phyloP scores from a whole-genome alignment of 2,113 vertebrate species.

The Corythoichthys haematopterus region DNA sequence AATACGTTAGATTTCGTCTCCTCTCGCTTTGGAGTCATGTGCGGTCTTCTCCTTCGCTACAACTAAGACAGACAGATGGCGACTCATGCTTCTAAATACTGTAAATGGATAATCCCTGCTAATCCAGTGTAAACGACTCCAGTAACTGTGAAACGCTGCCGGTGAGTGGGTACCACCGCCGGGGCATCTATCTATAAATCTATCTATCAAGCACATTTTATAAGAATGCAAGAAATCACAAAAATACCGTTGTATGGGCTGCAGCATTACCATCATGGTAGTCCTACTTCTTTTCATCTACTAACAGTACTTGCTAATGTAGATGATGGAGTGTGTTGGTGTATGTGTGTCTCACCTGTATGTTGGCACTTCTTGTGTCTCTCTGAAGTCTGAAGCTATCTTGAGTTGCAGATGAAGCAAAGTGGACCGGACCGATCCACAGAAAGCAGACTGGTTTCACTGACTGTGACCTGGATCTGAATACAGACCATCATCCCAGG shows the following conservation, averaged over 20 bases:
- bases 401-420: slow-evolving; percentile 43
- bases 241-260: slow-evolving; percentile 45
- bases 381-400: slow-evolving; percentile 22
- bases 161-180: slow-evolving; percentile 25
- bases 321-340: not conserved
- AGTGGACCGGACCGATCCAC: slow-evolving; percentile 47
- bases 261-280: slow-evolving; percentile 26
- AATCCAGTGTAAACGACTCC: slow-evolving; percentile 73
- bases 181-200: not conserved
- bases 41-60: slow-evolving; percentile 45
- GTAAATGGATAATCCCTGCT: slow-evolving; percentile 70
- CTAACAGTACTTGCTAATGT: slow-evolving; percentile 44
- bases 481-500: slow-evolving; percentile 73
- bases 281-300: slow-evolving; percentile 8
- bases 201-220: slow-evolving; percentile 14
- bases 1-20: not conserved
- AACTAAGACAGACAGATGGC: slow-evolving; percentile 71
- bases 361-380: slow-evolving; percentile 31
- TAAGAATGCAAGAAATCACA: not conserved
- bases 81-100: slow-evolving; percentile 71
- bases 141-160: slow-evolving; percentile 42
- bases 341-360: slow-evolving; percentile 27
- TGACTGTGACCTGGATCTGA: slow-evolving; percentile 72
- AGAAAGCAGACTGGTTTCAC: slow-evolving; percentile 54
- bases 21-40: slow-evolving; percentile 15